Evolutionary conservation across 2,797 vertebrate species (phyloP).

Genomic region (Malacoctenus gilli): DNA sequence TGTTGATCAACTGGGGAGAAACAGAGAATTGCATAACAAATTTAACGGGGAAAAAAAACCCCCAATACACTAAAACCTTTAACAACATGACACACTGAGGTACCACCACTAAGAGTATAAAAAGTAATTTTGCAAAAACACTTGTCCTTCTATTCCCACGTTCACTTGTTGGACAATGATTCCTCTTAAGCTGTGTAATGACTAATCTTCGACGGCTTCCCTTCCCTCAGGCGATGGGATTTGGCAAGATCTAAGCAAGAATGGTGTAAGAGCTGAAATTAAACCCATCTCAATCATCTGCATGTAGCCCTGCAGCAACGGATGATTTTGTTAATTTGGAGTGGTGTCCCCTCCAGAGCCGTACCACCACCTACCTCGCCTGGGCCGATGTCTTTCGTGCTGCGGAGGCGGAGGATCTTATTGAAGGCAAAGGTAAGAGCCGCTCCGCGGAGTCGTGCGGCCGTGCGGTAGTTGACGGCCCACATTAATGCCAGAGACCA

Average conservation of each 20-base stretch:
- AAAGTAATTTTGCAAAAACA: conserved; percentile 5
- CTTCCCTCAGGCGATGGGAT: conserved; percentile 44
- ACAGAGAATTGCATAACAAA: conserved; percentile 11
- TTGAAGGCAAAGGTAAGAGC: conserved; percentile 83
- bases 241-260: conserved; percentile 41
- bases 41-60: too few relatives aligned
- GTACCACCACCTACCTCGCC: conserved; percentile 80
- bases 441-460: conserved; percentile 83
- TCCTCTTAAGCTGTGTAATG: conserved; percentile 54
- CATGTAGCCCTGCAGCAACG: conserved; percentile 26
- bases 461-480: conserved; percentile 87
- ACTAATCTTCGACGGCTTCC: conserved; percentile 44
- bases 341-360: conserved; percentile 25
- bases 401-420: conserved; percentile 84
- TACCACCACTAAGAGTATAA: background rate
- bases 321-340: conserved; percentile 44
- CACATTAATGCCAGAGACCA: conserved; percentile 85
- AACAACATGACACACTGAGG: conserved; percentile 11
- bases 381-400: conserved; percentile 81
- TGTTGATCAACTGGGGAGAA: conserved; percentile 82
- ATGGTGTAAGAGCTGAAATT: conserved; percentile 44
- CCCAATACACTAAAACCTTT: background rate
- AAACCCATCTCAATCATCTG: conserved; percentile 64
- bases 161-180: conserved; percentile 50
- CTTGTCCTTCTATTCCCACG: conserved; percentile 20